A percentile compares a stretch with the other conserved stretches of the same genome.
These are phyloP conservation scores for Acipenser transmontanus DNA, from an alignment of 2,797 vertebrate species.

Conservation along the genomic window DNA sequence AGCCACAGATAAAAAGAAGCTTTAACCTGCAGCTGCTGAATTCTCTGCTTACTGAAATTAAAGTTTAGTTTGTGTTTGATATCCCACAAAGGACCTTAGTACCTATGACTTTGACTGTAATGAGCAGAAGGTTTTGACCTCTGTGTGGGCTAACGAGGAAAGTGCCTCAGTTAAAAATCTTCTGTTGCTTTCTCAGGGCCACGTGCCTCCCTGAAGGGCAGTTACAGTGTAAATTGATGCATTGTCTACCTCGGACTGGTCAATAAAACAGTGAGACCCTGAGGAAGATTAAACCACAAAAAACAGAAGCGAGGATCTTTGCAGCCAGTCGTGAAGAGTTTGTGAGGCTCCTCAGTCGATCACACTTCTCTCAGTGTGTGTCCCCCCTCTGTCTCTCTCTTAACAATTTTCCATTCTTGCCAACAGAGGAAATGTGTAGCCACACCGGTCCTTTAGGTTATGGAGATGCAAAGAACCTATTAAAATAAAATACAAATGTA, in stretches of 20 bases:
- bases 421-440: no score
- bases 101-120: constrained; percentile 44
- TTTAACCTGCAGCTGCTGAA: neutral
- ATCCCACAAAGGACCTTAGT: constrained; percentile 29
- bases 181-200: constrained; percentile 42
- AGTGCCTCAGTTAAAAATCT: constrained; percentile 56
- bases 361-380: constrained; percentile 1
- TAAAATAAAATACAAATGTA: no score
- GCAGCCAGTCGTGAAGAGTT: constrained; percentile 16
- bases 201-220: constrained; percentile 39
- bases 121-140: constrained; percentile 49
- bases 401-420: no score
- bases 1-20: no score
- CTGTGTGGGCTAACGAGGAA: constrained; percentile 55
- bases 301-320: constrained; percentile 26
- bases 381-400: no score
- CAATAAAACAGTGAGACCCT: constrained; percentile 36
- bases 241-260: constrained; percentile 37
- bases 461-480: no score
- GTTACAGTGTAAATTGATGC: constrained; percentile 49
- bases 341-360: constrained; percentile 19
- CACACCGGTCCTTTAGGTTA: no score
- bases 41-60: constrained; percentile 43
- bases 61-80: constrained; percentile 31
- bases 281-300: constrained; percentile 32